Evolutionary conservation across 1,140 invertebrate species (phyloP), one percentile per base, ranked within the genome.

Genomic region (Drosophila subpulchrella): DNA sequence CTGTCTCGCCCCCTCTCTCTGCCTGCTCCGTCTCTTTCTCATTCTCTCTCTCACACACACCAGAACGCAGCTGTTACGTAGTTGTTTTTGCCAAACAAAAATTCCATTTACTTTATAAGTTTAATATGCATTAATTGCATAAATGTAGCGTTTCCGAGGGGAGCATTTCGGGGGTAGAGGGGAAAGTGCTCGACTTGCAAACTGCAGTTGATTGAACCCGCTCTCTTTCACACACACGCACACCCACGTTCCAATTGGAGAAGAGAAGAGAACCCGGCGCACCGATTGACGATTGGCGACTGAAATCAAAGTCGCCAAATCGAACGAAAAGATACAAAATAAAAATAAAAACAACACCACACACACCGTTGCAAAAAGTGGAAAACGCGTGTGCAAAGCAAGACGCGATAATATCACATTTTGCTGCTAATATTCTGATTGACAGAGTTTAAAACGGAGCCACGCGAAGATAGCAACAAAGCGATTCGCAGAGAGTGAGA

Each of bases 271-370:
- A 70, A 55, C 42, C 68, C 65, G 68, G 68, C 66, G 51, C 51
- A 34, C 65, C 70, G 57, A 73, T 61, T 66, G 65, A 68, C 83
- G 62, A 88, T 73, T 88, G 66, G 75, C 61, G 71, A 86, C 83
- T 86, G 71, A 86, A 82, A 86, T 89, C 83, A 83, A 79, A 83
- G 79, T 86, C 82, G 82, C 70, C 72, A 86, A 85, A 78, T 61
- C 63, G 32, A 67, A 56, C 66, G 27, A 63, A 60, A 70, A 70
- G 59, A 44, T 57, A 32, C 17, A 20, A 36, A 53, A 13, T 36
- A 30, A 36, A 50, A 63, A 66, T 30, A 39, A 24, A 34, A 71
- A 38, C 39, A 56, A 38, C 39, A 65, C 15, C 24, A 8, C 17
- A 70, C 47, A 54, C 32, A 55, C 62, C 74, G 41, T 55, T 44